phyloP scores from a whole-genome alignment of 2,888 invertebrate species.

The Pristionchus entomophagus region DNA sequence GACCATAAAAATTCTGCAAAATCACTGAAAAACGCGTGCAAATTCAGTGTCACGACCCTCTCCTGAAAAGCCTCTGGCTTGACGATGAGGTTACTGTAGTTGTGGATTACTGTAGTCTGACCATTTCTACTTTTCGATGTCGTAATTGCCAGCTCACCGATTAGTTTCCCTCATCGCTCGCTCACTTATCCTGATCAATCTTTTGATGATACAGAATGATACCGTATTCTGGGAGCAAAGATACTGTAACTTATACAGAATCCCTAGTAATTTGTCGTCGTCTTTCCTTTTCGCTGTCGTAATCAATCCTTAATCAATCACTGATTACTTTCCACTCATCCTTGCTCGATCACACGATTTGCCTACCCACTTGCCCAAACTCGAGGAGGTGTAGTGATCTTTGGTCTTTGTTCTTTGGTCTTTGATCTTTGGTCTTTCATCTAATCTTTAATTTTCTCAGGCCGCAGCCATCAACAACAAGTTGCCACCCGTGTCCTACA shows the following conservation, averaged over 20 bases:
- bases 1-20: too few relatives aligned
- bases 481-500: slow-evolving; percentile 85
- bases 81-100: neutral
- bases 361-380: too few relatives aligned
- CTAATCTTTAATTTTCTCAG: too few relatives aligned
- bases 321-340: neutral
- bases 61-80: neutral
- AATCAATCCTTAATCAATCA: neutral
- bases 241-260: too few relatives aligned
- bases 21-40: neutral
- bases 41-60: slow-evolving; percentile 15
- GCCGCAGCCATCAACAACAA: slow-evolving; percentile 73
- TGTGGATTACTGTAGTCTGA: neutral
- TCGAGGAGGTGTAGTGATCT: too few relatives aligned
- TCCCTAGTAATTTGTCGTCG: too few relatives aligned
- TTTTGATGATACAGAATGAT: too few relatives aligned
- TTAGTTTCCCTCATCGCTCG: neutral
- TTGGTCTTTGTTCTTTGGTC: too few relatives aligned
- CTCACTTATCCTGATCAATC: neutral
- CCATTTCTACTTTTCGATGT: neutral
- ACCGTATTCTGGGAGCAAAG: too few relatives aligned
- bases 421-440: too few relatives aligned
- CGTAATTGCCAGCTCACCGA: neutral
- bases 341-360: too few relatives aligned
- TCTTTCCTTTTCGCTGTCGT: neutral